phyloP scores from a whole-genome alignment of 2,113 vertebrate species.

The Barbus barbus region DNA sequence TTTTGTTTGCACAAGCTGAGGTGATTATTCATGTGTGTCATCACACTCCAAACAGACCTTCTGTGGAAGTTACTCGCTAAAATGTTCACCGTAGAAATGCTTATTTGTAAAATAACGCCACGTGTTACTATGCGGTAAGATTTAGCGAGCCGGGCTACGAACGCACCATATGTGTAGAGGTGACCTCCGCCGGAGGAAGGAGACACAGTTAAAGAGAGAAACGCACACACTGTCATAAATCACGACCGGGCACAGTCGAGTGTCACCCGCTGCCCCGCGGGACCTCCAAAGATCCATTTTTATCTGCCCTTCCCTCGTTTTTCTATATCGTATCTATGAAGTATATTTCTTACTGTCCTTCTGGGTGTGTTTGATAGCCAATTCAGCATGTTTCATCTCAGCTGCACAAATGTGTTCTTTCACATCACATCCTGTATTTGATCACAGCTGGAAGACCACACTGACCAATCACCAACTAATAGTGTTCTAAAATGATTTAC shows the following conservation, averaged over 20 bases:
- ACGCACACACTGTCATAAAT: constrained; percentile 50
- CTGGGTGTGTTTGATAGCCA: background rate
- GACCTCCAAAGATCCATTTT: constrained; percentile 41
- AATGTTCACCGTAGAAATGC: background rate
- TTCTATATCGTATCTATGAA: background rate
- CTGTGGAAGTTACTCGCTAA: background rate
- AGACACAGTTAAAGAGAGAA: constrained; percentile 51
- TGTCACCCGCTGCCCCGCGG: constrained; percentile 28
- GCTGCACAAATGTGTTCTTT: background rate
- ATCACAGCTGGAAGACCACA: background rate
- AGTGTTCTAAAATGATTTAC: no score
- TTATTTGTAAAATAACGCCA: background rate
- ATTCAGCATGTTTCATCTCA: constrained; percentile 32
- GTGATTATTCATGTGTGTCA: constrained; percentile 15
- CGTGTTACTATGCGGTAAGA: background rate
- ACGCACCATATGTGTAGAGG: constrained; percentile 56
- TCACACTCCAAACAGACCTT: constrained; percentile 17
- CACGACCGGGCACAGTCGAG: constrained; percentile 17
- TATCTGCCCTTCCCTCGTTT: constrained; percentile 47
- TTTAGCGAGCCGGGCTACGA: background rate
- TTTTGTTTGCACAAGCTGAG: background rate
- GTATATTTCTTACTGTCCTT: constrained; percentile 33
- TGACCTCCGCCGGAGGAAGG: constrained; percentile 46
- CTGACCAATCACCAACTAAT: background rate
- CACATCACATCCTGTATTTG: background rate